Percentiles rank a stretch among this genome's conserved stretches.
These are phyloP conservation scores for Nerophis ophidion DNA, from an alignment of 2,113 vertebrate species.

Conservation along the genomic window DNA sequence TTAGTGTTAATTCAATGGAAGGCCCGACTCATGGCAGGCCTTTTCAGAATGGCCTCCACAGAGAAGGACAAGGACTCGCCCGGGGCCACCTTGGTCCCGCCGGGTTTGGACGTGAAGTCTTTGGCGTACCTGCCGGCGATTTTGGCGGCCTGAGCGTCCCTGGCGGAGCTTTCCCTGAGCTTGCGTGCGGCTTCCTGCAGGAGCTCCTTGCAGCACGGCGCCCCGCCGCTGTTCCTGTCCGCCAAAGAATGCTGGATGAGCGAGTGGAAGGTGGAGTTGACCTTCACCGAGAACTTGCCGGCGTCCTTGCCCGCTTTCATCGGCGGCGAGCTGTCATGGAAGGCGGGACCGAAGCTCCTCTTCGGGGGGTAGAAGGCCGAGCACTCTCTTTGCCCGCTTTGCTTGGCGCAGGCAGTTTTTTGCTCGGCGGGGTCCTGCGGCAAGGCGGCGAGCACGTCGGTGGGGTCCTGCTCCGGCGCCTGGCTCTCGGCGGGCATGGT, in stretches of 20 bases:
- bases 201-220: slow-evolving; percentile 78
- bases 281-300: slow-evolving; percentile 75
- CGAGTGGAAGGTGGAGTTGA: slow-evolving; percentile 78
- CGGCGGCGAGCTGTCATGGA: slow-evolving; percentile 60
- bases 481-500: slow-evolving; percentile 67
- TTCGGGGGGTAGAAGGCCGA: slow-evolving; percentile 90
- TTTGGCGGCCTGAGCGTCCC: slow-evolving; percentile 75
- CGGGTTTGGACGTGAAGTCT: slow-evolving; percentile 78
- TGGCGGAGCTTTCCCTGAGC: slow-evolving; percentile 75
- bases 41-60: slow-evolving; percentile 93
- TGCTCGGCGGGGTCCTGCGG: slow-evolving; percentile 55
- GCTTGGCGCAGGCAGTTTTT: slow-evolving; percentile 53
- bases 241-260: slow-evolving; percentile 80
- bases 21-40: slow-evolving; percentile 75
- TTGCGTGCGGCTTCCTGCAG: slow-evolving; percentile 83
- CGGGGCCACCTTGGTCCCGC: slow-evolving; percentile 76
- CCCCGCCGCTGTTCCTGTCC: slow-evolving; percentile 69
- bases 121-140: slow-evolving; percentile 75
- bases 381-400: slow-evolving; percentile 74
- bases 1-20: slow-evolving; percentile 81
- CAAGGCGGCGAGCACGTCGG: slow-evolving; percentile 65
- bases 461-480: slow-evolving; percentile 63
- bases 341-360: slow-evolving; percentile 76
- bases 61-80: slow-evolving; percentile 89
- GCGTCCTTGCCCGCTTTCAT: slow-evolving; percentile 71